Base-by-base conservation (phyloP, 2,113 vertebrate species). In the Phycodurus eques region DNA sequence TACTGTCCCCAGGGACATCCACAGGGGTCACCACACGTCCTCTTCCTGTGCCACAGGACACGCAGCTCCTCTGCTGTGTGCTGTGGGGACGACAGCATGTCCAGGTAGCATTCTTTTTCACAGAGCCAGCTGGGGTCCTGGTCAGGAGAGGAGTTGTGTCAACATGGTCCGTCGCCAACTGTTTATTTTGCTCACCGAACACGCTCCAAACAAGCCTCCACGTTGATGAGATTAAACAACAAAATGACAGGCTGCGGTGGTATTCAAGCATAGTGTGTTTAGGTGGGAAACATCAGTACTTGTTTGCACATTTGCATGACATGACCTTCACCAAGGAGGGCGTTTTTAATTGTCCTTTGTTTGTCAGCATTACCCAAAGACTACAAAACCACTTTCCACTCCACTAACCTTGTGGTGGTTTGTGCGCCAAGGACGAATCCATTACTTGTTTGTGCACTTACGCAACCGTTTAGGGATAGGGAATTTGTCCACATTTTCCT, bases 1-100 rank as follows among this genome's bases (percentile, higher is more conserved):
- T 60, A 88, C 74, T 66, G 80, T 60, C 81, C 84, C 86, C 88
- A 92, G 57, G 92, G 91, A 74, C 96, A 98, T 27, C 82, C 91
- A 47, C 98, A 99, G 11, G 97, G 95, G 73, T 99, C 94, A 12
- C 95, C 94, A 2, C 97, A 98, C 35, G 65, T 63, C 53, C 92
- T 92, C 89, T 94, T 96, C 67, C 93, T 79, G 68, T 83, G 88
- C 98, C 98, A 99, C 31, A 99, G 94, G 35, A 84, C 68, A 0
- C 43, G 77, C 54, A 99, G 93, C 82, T 98, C 96, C 76, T 90
- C 88, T 0, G 95, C 90, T 0, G 95, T 95, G 77, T 96, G 95
- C 81, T 99, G 98, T 0, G 98, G 97, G 3, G 98, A 98, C 8
- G 96, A 98, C 78, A 99, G 87, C 95, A 98, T 98, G 47, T 96